phyloP scores from a whole-genome alignment of 2,113 vertebrate genomes.

The Setophaga coronata region DNA sequence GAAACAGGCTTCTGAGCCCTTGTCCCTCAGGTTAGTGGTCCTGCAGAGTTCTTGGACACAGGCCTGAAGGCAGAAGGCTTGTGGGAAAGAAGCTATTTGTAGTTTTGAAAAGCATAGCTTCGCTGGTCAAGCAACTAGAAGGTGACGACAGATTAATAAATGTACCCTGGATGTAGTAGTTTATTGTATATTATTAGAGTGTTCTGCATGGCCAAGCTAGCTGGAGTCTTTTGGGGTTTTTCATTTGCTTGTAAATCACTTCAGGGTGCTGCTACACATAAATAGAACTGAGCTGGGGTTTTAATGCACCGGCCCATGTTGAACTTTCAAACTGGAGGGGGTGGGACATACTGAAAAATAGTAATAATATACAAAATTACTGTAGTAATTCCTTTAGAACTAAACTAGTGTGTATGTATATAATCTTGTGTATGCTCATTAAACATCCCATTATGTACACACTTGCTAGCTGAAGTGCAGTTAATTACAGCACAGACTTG shows the following conservation, averaged over 20 bases:
- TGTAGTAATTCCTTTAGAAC: background rate
- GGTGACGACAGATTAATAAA: slow-evolving; percentile 53
- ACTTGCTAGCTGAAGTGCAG: background rate
- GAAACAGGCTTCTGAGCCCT: background rate
- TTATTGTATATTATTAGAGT: background rate
- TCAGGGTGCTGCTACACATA: background rate
- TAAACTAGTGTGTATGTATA: fast-evolving
- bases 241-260: background rate
- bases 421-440: background rate
- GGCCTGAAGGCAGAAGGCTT: slow-evolving; percentile 18
- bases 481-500: background rate
- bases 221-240: background rate
- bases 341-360: background rate
- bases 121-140: slow-evolving; percentile 27
- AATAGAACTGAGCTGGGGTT: background rate
- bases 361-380: background rate
- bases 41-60: slow-evolving; percentile 19
- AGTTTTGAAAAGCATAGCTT: slow-evolving; percentile 5
- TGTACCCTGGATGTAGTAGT: slow-evolving; percentile 12
- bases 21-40: slow-evolving; percentile 14
- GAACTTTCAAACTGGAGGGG: background rate
- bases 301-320: background rate
- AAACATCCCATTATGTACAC: background rate
- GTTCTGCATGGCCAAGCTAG: background rate
- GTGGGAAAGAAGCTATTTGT: slow-evolving; percentile 51